Evolutionary conservation across 1,140 invertebrate genomes (phyloP).

Genomic region (Mactra quadrangularis): DNA sequence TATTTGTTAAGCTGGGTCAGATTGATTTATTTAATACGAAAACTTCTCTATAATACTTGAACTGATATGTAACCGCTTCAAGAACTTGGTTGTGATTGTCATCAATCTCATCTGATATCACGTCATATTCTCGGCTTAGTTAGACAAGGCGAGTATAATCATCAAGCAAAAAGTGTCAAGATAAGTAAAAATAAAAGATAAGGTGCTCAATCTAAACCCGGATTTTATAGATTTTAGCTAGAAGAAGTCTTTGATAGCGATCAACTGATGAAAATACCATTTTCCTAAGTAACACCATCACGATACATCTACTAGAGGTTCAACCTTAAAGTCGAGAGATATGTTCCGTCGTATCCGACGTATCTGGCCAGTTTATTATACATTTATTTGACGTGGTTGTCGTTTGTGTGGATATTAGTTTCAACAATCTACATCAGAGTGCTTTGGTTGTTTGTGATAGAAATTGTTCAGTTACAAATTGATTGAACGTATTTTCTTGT

Average conservation of each 20-base stretch:
- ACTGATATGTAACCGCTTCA: conserved; percentile 45
- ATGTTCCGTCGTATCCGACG: too few species aligned
- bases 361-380: too few species aligned
- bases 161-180: conserved; percentile 54
- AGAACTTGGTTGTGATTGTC: conserved; percentile 28
- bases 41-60: conserved; percentile 14
- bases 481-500: too few species aligned
- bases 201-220: conserved; percentile 55
- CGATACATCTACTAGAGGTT: conserved; percentile 12
- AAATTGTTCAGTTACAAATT: too few species aligned
- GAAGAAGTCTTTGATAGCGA: conserved; percentile 26
- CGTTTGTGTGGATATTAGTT: too few species aligned
- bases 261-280: conserved; percentile 61
- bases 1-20: conserved; percentile 16
- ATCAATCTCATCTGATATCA: conserved; percentile 50
- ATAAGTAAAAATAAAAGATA: conserved; percentile 47
- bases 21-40: conserved; percentile 19
- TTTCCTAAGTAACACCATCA: conserved; percentile 57
- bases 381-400: too few species aligned
- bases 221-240: conserved; percentile 56
- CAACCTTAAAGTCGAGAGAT: too few species aligned
- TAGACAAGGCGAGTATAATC: conserved; percentile 52
- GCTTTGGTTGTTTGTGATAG: too few species aligned
- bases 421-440: too few species aligned
- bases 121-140: conserved; percentile 57